Conservation (phyloP, 2,797 vertebrate species). For the Lerista edwardsae region DNA sequence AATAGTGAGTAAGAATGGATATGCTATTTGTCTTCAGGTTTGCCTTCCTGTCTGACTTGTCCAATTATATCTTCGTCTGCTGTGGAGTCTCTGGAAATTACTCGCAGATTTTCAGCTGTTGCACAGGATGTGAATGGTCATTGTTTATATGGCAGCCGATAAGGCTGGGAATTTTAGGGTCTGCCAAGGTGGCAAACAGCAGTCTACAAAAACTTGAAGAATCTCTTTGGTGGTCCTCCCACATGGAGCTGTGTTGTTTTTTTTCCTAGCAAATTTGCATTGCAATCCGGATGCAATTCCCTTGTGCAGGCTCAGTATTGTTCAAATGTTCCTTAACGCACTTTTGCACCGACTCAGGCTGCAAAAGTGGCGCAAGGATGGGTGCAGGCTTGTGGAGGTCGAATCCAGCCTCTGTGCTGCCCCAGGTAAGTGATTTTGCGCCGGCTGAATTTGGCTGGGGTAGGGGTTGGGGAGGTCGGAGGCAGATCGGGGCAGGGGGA, state of each 20-base stretch:
- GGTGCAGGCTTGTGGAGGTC: too few species aligned
- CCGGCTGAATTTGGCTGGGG: too few species aligned
- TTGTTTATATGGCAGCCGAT: conserved; percentile 68
- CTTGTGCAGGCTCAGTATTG: too few species aligned
- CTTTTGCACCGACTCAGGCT: too few species aligned
- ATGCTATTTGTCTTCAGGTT: conserved; percentile 69
- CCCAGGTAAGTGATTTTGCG: too few species aligned
- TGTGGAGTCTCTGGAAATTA: conserved; percentile 68
- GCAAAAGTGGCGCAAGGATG: too few species aligned
- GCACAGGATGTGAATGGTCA: conserved; percentile 61
- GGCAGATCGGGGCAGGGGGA: too few species aligned
- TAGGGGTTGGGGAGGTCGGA: too few species aligned
- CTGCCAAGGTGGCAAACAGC: not conserved
- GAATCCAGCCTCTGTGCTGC: too few species aligned
- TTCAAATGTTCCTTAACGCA: too few species aligned
- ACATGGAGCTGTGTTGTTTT: not conserved
- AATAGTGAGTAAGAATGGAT: conserved; percentile 71
- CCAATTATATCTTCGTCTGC: conserved; percentile 68
- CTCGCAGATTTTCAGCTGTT: conserved; percentile 68
- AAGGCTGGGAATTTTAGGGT: conserved; percentile 31
- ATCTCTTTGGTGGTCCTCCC: not conserved
- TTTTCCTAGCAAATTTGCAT: not conserved
- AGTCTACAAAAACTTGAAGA: not conserved
- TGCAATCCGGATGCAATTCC: too few species aligned
- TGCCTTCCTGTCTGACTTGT: conserved; percentile 68